Evolutionary conservation across 1,140 invertebrate species (phyloP), one percentile per base, ranked within the genome.

Genomic region (Trichomalopsis sarcophagae): DNA sequence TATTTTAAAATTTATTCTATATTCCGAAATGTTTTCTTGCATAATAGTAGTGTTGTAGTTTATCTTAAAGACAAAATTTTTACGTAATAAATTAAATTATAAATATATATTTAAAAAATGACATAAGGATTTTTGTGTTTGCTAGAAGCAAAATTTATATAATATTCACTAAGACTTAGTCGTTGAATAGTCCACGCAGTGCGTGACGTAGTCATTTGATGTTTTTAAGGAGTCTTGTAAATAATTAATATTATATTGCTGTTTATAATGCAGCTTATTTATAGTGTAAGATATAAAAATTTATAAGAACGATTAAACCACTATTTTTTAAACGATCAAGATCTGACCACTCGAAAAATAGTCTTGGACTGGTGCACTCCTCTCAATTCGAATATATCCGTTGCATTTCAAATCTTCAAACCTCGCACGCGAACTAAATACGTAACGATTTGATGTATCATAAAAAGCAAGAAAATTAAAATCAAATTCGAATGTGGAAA

Each of bases 171-270:
- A 62, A 62, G 74, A 80, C 14, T 33, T 55, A 80, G 33, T 27
- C 23, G 50, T 55, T 81, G 23, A 71, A 85, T 55, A n/a, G 68
- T 84, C 74, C 71, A 80, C 50, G 84, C 84, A 81, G 84, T 81
- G 84, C 84, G 78, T 81, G 78, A 76, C 36, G 33, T 85, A 81
- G 77, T 85, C 78, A 85, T 85, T 80, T 81, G 21, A 79, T 66
- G 68, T 80, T 69, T 73, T 75, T 40, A 81, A 66, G 23, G 13
- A 77, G 27, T 82, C 17, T 21, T 86, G 75, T 79, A 78, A 14
- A 82, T 78, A 73, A 30, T 78, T 82, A 82, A 69, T 47, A 44
- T 50, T 77, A 33, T 7, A 71, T 36, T 36, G 55, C 47, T 77
- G 27, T 71, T 84, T 84, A 71, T 77, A 83, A 40, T 78, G 62